Percentiles rank a stretch among this genome's conserved stretches.
phyloP scores from a whole-genome alignment of 1,140 invertebrate genomes.

The Drosophila kohkoa region DNA sequence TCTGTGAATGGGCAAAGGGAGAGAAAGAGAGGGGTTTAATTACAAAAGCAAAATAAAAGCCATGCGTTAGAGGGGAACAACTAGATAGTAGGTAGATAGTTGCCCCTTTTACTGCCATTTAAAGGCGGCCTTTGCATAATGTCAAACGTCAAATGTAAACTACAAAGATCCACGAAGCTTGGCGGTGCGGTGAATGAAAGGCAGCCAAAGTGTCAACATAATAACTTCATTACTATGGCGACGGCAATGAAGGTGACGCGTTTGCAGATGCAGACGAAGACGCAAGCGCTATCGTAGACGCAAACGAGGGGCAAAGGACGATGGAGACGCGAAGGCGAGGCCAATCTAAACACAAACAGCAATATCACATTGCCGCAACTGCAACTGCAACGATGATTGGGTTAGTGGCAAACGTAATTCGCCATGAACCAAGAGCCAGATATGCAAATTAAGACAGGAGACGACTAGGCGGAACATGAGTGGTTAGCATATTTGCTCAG shows the following conservation, averaged over 20 bases:
- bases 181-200: slow-evolving; percentile 50
- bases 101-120: slow-evolving; percentile 27
- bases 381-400: slow-evolving; percentile 34
- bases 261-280: slow-evolving; percentile 30
- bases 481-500: slow-evolving; percentile 57
- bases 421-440: slow-evolving; percentile 2
- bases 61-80: slow-evolving; percentile 1
- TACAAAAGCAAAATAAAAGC: slow-evolving; percentile 7
- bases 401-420: slow-evolving; percentile 2
- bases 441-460: slow-evolving; percentile 34
- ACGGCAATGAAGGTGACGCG: slow-evolving; percentile 24
- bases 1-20: not conserved
- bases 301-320: not conserved
- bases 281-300: too few species aligned
- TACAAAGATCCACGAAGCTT: slow-evolving; percentile 59
- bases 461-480: slow-evolving; percentile 5
- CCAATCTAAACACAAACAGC: slow-evolving; percentile 69
- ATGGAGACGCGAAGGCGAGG: slow-evolving; percentile 40
- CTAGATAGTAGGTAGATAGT: slow-evolving; percentile 5
- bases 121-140: slow-evolving; percentile 29
- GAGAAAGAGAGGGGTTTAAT: not conserved
- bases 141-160: slow-evolving; percentile 40
- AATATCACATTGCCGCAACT: slow-evolving; percentile 48
- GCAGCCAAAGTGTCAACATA: slow-evolving; percentile 78
- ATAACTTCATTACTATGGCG: slow-evolving; percentile 74